Evolutionary conservation across 2,113 vertebrate genomes (phyloP), one percentile per base, ranked within the genome.

Genomic region (Hippocampus zosterae): DNA sequence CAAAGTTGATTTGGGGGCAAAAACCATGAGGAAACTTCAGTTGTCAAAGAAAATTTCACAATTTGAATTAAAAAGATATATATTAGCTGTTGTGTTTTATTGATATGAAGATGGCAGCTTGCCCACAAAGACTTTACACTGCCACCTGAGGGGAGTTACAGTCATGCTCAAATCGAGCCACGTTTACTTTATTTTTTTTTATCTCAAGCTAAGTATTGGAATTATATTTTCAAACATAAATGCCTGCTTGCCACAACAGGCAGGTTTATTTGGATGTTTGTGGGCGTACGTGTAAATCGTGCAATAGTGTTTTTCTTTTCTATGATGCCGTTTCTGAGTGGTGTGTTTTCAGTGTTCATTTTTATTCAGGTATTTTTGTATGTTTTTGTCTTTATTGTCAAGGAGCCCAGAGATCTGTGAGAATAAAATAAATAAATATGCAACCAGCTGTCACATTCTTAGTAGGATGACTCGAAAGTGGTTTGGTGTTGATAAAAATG

Each of bases 181-280:
- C 8, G 48, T 85, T 88, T 84, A 88, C 88, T 91, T 91, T 84
- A 88, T n/a, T n/a, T 89, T 91, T 91, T 89, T 88, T 87, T 87
- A 87, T 88, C 90, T 84, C 77, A 78, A 68, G 75, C 81, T 79
- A 82, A 69, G 67, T 78, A 55, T 71, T 29, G 66, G 65, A 81
- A 55, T 75, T 68, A 65, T 76, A 87, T 91, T 92, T 92, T 91
- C 84, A 50, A 87, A 87, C 74, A 85, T 83, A 87, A 88, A 84
- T 75, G 85, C 80, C 88, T 87, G 77, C 71, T 87, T 86, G 88
- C 79, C 78, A 83, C 88, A 89, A 83, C 27, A 73, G 85, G 78
- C 80, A 80, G 69, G 84, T 71, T 21, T 37, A 65, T 65, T 72
- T 90, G 85, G 87, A 84, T 91, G 82, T 91, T 55, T 69, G 67